Evolutionary conservation across 2,888 invertebrate species (phyloP).

Genomic region (Micoletzkya japonica): DNA sequence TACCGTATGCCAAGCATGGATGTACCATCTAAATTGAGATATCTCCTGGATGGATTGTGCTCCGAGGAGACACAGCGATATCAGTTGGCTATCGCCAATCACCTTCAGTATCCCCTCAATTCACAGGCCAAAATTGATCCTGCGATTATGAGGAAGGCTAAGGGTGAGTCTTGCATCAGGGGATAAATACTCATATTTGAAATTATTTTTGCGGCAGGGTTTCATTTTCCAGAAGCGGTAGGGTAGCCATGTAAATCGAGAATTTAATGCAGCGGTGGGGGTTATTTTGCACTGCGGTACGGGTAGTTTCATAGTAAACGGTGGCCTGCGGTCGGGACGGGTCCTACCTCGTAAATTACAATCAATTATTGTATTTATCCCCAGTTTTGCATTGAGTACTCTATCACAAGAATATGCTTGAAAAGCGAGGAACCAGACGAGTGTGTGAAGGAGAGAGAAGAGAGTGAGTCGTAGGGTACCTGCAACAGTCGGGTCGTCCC

Average conservation of each 20-base stretch:
- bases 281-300: too few relatives aligned
- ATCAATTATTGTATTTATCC: too few relatives aligned
- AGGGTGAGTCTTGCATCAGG: constrained; percentile 35
- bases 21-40: constrained; percentile 61
- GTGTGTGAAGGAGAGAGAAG: not conserved
- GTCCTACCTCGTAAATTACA: too few relatives aligned
- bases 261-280: too few relatives aligned
- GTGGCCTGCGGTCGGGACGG: not conserved
- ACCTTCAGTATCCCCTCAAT: constrained; percentile 28
- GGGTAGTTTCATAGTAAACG: too few relatives aligned
- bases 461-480: constrained; percentile 65
- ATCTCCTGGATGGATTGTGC: constrained; percentile 84
- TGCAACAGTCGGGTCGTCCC: constrained; percentile 65
- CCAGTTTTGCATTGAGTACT: too few relatives aligned
- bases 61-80: constrained; percentile 72
- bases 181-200: too few relatives aligned
- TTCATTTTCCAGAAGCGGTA: too few relatives aligned
- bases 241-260: too few relatives aligned
- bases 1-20: not conserved
- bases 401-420: too few relatives aligned
- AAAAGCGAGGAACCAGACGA: too few relatives aligned
- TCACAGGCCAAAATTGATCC: constrained; percentile 25
- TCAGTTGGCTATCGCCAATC: constrained; percentile 34
- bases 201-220: too few relatives aligned
- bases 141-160: constrained; percentile 29